These are phyloP conservation scores for Philypnodon macrostomus DNA, from an alignment of 2,797 vertebrate species.

Conservation along the genomic window DNA sequence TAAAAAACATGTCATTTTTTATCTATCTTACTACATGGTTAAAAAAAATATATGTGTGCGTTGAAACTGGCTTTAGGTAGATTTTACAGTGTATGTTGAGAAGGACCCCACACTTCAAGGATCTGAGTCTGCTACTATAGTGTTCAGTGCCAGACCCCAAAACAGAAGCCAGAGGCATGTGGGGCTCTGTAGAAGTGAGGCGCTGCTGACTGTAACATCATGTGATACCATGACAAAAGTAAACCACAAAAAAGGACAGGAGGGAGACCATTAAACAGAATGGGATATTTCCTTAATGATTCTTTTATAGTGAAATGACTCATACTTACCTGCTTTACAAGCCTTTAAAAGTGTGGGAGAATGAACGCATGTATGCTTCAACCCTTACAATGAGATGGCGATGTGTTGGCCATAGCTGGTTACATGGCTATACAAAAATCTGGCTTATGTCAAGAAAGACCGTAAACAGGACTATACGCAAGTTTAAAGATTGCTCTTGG, in stretches of 20 bases:
- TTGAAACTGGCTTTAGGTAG: no score
- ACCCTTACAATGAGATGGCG: not conserved
- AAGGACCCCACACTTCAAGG: conserved; percentile 38
- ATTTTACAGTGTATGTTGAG: no score
- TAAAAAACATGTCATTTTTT: no score
- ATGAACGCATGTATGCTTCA: conserved; percentile 1
- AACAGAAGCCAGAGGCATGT: conserved; percentile 37
- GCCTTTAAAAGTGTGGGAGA: not conserved
- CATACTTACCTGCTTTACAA: conserved; percentile 9
- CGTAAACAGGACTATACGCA: no score
- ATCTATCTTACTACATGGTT: no score
- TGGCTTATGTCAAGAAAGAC: not conserved
- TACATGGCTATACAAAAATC: not conserved
- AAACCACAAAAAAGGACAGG: conserved; percentile 18
- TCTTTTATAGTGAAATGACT: conserved; percentile 1
- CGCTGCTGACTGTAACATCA: conserved; percentile 28
- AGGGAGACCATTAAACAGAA: conserved; percentile 6
- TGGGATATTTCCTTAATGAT: conserved; percentile 9
- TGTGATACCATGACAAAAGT: conserved; percentile 33
- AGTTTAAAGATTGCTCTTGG: no score
- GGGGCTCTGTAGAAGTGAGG: conserved; percentile 21
- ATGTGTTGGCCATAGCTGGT: not conserved
- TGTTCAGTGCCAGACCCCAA: conserved; percentile 36
- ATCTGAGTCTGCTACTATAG: conserved; percentile 28
- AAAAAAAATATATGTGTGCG: no score